Evolutionary conservation across 2,888 invertebrate species (phyloP).

Genomic region (Catonia carolina): DNA sequence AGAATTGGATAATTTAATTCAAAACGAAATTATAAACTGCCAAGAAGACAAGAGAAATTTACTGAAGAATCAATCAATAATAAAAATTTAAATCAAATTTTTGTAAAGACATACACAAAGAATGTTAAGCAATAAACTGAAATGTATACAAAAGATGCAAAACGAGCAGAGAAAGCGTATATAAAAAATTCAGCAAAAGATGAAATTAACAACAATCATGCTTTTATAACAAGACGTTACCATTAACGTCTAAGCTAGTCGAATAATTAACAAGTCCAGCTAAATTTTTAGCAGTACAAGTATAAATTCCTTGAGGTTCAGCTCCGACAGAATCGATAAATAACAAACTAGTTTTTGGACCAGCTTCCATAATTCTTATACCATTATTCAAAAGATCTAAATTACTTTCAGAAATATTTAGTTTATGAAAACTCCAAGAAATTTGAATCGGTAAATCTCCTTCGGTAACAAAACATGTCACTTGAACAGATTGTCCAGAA

Average conservation of each 20-base stretch:
- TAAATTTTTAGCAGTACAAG: slow-evolving; percentile 59
- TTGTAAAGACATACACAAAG: too few species aligned
- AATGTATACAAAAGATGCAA: slow-evolving; percentile 58
- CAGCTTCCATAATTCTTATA: slow-evolving; percentile 51
- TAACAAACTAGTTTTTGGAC: slow-evolving; percentile 54
- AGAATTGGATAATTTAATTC: too few species aligned
- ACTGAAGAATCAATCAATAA: too few species aligned
- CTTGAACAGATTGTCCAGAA: slow-evolving; percentile 71
- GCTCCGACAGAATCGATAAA: slow-evolving; percentile 47
- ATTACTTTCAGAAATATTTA: slow-evolving; percentile 30
- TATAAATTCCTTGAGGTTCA: slow-evolving; percentile 65
- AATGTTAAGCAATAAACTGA: too few species aligned
- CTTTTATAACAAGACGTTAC: slow-evolving; percentile 47
- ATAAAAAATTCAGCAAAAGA: neutral
- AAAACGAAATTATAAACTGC: too few species aligned
- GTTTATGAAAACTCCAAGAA: slow-evolving; percentile 48
- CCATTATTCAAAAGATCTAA: slow-evolving; percentile 40
- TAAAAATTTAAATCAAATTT: too few species aligned
- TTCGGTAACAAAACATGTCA: slow-evolving; percentile 56
- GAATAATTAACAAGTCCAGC: slow-evolving; percentile 55
- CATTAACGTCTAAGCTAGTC: slow-evolving; percentile 63
- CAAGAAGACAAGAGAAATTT: too few species aligned
- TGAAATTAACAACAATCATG: slow-evolving; percentile 24
- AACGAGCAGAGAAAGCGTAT: slow-evolving; percentile 64
- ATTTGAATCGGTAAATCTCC: slow-evolving; percentile 53